Conservation (phyloP, 2,113 vertebrate genomes). For the Nesospiza acunhae region DNA sequence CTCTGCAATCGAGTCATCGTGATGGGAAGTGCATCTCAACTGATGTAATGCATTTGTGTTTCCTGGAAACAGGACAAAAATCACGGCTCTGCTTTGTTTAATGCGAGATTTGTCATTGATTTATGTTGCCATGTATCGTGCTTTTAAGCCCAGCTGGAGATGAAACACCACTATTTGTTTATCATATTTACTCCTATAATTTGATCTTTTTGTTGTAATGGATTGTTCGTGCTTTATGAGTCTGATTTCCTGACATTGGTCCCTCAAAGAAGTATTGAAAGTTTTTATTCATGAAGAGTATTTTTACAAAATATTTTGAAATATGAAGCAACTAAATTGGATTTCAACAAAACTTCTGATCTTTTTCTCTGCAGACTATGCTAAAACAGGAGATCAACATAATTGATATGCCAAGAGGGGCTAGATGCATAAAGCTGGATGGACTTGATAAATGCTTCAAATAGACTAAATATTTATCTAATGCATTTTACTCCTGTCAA, state of each 20-base stretch:
- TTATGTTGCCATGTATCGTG: not conserved
- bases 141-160: not conserved
- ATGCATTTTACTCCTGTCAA: not conserved
- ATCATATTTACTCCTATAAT: not conserved
- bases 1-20: not conserved
- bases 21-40: conserved; percentile 43
- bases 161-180: not conserved
- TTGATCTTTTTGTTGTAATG: not conserved
- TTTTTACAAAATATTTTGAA: not conserved
- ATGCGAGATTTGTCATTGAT: conserved; percentile 27
- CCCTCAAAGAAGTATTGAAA: not conserved
- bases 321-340: not conserved
- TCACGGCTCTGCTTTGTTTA: accelerated
- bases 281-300: not conserved
- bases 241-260: not conserved
- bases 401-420: not conserved
- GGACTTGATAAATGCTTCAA: not conserved
- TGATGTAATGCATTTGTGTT: conserved; percentile 55
- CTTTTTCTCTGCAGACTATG: not conserved
- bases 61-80: conserved; percentile 50
- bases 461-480: not conserved
- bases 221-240: not conserved
- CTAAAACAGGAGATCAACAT: not conserved
- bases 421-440: not conserved
- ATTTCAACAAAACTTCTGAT: not conserved